Percentiles rank a stretch among this genome's conserved stretches.
These are phyloP conservation scores for Nyctibius grandis DNA, from an alignment of 2,797 vertebrate species.

Conservation along the genomic window DNA sequence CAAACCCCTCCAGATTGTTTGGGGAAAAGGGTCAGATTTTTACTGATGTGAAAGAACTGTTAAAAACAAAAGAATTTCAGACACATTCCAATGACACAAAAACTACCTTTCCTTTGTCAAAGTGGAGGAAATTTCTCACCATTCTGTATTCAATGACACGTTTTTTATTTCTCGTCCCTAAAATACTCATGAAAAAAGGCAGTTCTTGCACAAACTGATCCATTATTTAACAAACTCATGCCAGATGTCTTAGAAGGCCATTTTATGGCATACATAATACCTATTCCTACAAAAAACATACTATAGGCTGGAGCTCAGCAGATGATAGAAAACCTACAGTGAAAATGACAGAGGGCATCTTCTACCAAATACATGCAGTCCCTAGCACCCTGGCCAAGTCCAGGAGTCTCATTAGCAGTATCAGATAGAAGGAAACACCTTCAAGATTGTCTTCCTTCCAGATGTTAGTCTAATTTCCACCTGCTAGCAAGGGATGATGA, in stretches of 20 bases:
- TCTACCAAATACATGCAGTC: background rate
- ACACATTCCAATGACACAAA: background rate
- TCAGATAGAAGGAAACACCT: background rate
- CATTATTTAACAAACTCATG: background rate
- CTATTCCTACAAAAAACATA: background rate
- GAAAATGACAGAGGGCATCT: background rate
- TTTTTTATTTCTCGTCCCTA: background rate
- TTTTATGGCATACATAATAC: background rate
- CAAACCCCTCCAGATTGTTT: background rate
- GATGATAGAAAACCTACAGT: background rate
- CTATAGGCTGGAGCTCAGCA: background rate
- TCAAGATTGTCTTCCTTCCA: background rate
- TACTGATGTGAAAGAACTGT: background rate
- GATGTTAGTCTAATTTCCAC: conserved; percentile 8
- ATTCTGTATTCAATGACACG: background rate
- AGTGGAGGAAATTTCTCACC: background rate
- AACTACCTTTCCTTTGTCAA: background rate
- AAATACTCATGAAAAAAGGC: background rate
- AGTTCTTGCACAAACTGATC: background rate
- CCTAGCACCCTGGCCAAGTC: background rate
- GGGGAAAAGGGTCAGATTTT: background rate
- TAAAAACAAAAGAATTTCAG: background rate
- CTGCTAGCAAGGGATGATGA: background rate
- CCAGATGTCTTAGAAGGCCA: background rate
- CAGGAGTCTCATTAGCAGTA: background rate